phyloP scores from a whole-genome alignment of 1,140 invertebrate genomes.

The Lordiphosa stackelbergi region DNA sequence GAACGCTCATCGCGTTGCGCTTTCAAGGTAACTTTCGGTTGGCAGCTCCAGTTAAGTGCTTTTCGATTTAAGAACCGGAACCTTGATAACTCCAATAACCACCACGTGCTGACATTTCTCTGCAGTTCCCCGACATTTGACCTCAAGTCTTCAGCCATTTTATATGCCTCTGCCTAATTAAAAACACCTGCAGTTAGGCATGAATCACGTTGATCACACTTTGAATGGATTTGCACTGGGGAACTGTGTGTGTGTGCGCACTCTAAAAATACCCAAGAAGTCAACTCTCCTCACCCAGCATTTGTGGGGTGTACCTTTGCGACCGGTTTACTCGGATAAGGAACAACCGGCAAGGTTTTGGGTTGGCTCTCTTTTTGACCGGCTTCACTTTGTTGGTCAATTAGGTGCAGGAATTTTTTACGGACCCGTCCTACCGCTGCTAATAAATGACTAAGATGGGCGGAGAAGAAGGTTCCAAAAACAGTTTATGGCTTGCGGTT shows the following conservation, averaged over 20 bases:
- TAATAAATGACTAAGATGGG: no score
- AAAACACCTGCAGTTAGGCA: slow-evolving; percentile 48
- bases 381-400: no score
- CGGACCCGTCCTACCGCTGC: no score
- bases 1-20: slow-evolving; percentile 34
- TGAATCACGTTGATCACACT: slow-evolving; percentile 49
- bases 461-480: no score
- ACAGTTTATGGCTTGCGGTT: no score
- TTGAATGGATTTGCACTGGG: slow-evolving; percentile 22
- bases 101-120: slow-evolving; percentile 12
- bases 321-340: slow-evolving; percentile 24
- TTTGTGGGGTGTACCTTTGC: slow-evolving; percentile 6
- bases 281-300: background rate
- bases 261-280: slow-evolving; percentile 35
- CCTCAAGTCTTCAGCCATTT: slow-evolving; percentile 10
- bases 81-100: slow-evolving; percentile 20
- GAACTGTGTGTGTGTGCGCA: background rate
- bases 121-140: slow-evolving; percentile 38
- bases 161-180: background rate
- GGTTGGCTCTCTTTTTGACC: no score
- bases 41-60: slow-evolving; percentile 41
- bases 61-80: slow-evolving; percentile 30
- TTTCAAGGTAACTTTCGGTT: slow-evolving; percentile 40
- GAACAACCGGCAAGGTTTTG: slow-evolving; percentile 1
- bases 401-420: no score